These are phyloP conservation scores for Festucalex cinctus DNA, from an alignment of 2,113 vertebrate genomes.

Conservation along the genomic window DNA sequence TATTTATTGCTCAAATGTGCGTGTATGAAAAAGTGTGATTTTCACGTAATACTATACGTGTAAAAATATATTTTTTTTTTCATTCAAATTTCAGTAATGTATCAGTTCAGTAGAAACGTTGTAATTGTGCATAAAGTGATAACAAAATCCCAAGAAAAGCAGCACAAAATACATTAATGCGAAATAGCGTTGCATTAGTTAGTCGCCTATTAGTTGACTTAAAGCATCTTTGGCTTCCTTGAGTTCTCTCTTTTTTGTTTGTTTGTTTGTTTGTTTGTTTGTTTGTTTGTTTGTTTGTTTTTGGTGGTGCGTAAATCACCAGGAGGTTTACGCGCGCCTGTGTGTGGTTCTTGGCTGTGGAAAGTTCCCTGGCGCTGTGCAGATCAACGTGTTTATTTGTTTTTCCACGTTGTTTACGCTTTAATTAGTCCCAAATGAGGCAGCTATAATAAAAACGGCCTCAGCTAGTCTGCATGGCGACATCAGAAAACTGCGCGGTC, in stretches of 20 bases:
- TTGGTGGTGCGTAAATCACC: slow-evolving; percentile 33
- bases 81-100: not conserved
- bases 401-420: slow-evolving; percentile 53
- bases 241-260: too few species aligned
- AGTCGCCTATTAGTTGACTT: too few species aligned
- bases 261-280: slow-evolving; percentile 2
- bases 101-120: not conserved
- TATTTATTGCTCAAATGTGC: not conserved
- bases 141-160: not conserved
- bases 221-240: not conserved
- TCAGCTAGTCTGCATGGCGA: slow-evolving; percentile 42
- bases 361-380: slow-evolving; percentile 17
- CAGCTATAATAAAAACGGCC: slow-evolving; percentile 34
- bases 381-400: slow-evolving; percentile 63
- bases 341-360: slow-evolving; percentile 19
- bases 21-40: not conserved
- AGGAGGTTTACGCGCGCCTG: slow-evolving; percentile 12
- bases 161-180: not conserved
- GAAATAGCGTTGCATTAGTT: not conserved
- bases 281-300: slow-evolving; percentile 5
- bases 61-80: not conserved
- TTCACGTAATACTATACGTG: not conserved
- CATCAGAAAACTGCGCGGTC: slow-evolving; percentile 41
- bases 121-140: not conserved
- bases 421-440: slow-evolving; percentile 67